Base-by-base conservation (phyloP, 2,797 vertebrate genomes). In the Centropyge bicolor region DNA sequence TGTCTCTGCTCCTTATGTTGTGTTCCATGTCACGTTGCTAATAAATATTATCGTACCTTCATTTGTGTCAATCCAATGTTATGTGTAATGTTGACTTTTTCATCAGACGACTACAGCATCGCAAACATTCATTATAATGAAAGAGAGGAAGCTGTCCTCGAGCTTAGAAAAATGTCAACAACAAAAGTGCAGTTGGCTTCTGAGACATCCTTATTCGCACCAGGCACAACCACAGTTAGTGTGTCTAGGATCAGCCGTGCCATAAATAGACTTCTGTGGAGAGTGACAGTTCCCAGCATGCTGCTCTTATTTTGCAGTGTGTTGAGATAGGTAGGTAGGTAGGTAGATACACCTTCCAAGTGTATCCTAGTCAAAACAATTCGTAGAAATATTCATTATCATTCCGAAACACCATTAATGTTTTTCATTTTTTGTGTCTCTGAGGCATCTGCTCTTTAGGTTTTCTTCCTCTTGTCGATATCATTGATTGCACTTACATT, bases 221-320 rank as follows among this genome's bases (percentile, higher is more conserved):
- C 1, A 8, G 41, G 17, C 43, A 48, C 11, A 36, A 24, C 24
- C 4, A 6, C 20, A 22, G 43, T 78, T 78, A 36, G 9, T 70
- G 70, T 74, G 68, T 22, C 14, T 31, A 56, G 46, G 74, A 74
- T 80, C 38, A 74, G 41, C 45, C 35, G 40, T 48, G 63, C 45
- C 74, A 45, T 66, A 79, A 84, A 83, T 66, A 86, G 65, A 71
- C 59, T 9, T 3, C 63, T 62, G 78, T 22, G 75, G 20, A 16
- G 61, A 83, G 46, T 76, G 85, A 80, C 79, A 83, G 80, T 17
- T 84, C 63, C 64, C 70, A n/a, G 65, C 76, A 70, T 74, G 52
- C 56, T 63, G 70, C 75, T 86, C 78, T 81, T 80, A 74, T 73
- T 69, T 69, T 43, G 76, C 43, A 59, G 52, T 20, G 76, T 80